Evolutionary conservation across 2,888 invertebrate genomes (phyloP), one percentile per base, ranked within the genome.

Genomic region (Chrysina gloriosa): DNA sequence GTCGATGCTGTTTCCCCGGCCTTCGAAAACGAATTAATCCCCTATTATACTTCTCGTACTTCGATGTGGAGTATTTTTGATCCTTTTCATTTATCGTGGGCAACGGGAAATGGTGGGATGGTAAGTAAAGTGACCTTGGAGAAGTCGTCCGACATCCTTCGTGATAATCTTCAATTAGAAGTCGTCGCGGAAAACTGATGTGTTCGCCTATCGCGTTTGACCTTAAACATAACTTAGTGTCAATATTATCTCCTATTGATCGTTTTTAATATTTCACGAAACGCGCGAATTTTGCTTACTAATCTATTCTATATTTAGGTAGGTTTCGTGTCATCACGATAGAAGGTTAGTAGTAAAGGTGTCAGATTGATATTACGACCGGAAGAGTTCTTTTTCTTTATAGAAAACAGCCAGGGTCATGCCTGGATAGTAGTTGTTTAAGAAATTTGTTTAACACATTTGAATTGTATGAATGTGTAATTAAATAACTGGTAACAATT

Each of bases 1-100:
- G 58, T 31, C 11, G 50, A 52, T 31, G 52, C 29, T 52, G 52
- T 31, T 52, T 52, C 23, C 21, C 31, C 52, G 52, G 31, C 29
- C 29, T 52, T 29, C 21, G 7, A 2, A 39, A 39, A 39, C 14
- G 39, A 39, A 39, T 39, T 3, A 39, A 39, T 39, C 14, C 39
- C 16, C 39, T 16, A 39, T 39, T 7, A n/a, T 39, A 7, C 5
- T n/a, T 39, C 14, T 39, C 39, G n/a, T n/a, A 39, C 39, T 39
- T 39, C 34, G 34, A n/a, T 9, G 39, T 39, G n/a, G 7, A 39
- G 39, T 16, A 39, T 39, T 39, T 9, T 5, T 39, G n/a, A 14
- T 7, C 39, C 39, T 39, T 39, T 16, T 3, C 39, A 4, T 11
- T 16, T 11, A 16, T 39, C 39, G 36, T 14, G 39, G 7, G 39